A percentile compares a stretch with the other conserved stretches of the same genome.
Conservation (phyloP, 2,113 vertebrate genomes). For the Ceratotherium simum region DNA sequence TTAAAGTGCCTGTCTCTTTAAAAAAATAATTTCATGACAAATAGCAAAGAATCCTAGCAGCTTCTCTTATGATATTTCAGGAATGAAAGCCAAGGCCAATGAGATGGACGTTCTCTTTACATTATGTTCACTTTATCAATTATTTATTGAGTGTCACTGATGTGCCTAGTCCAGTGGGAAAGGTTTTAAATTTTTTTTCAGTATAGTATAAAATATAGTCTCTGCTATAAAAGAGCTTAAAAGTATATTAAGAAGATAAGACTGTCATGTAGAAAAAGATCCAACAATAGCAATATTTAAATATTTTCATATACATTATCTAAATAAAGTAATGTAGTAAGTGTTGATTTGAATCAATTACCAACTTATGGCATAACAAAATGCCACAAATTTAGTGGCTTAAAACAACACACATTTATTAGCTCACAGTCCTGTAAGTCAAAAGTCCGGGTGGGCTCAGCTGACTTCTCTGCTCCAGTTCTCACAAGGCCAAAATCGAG, state of each 20-base stretch:
- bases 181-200: neutral
- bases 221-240: constrained; percentile 33
- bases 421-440: neutral
- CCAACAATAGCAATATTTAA: neutral
- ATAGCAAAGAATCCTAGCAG: neutral
- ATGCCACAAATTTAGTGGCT: neutral
- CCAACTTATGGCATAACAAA: neutral
- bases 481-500: neutral
- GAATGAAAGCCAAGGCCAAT: neutral
- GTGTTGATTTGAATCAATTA: neutral
- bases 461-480: neutral
- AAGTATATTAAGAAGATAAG: neutral
- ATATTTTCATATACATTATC: neutral
- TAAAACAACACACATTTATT: neutral
- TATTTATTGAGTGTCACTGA: neutral
- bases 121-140: constrained; percentile 2
- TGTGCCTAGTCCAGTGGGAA: neutral
- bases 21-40: constrained; percentile 41
- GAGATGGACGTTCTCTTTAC: constrained; percentile 7
- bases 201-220: neutral
- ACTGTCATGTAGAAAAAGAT: neutral
- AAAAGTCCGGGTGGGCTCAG: neutral
- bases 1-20: constrained; percentile 6
- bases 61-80: constrained; percentile 39
- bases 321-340: constrained; percentile 17